phyloP scores from a whole-genome alignment of 2,113 vertebrate species.

The Oncorhynchus gorbuscha region DNA sequence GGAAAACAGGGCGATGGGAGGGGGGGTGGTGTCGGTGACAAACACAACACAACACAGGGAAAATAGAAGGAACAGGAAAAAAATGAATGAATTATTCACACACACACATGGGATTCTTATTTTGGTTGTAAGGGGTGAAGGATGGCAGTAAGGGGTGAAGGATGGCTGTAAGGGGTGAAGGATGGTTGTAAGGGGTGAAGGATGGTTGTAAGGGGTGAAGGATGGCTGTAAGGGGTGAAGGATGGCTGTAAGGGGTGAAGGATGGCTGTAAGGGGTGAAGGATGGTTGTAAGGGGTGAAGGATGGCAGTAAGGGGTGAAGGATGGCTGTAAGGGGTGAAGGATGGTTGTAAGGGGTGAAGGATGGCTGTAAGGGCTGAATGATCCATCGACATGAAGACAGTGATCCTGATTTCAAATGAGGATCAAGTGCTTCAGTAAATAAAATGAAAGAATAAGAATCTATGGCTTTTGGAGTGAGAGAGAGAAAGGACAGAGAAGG shows the following conservation, averaged over 20 bases:
- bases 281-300: no score
- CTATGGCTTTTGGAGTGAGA: slow-evolving; percentile 77
- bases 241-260: no score
- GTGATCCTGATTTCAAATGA: slow-evolving; percentile 60
- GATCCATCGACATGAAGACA: slow-evolving; percentile 49
- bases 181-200: slow-evolving; percentile 31
- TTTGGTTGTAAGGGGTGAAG: slow-evolving; percentile 20
- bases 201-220: no score
- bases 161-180: no score
- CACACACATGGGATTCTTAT: slow-evolving; percentile 11
- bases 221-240: slow-evolving; percentile 32
- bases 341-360: slow-evolving; percentile 21
- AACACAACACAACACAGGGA: no score
- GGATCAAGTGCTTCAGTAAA: slow-evolving; percentile 79
- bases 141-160: slow-evolving; percentile 31
- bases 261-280: slow-evolving; percentile 32
- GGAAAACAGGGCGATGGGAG: slow-evolving; percentile 45
- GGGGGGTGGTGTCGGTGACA: slow-evolving; percentile 31
- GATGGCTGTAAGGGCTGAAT: slow-evolving; percentile 32
- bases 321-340: slow-evolving; percentile 32
- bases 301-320: slow-evolving; percentile 27
- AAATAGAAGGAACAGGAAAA: slow-evolving; percentile 55
- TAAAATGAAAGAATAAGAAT: slow-evolving; percentile 90
- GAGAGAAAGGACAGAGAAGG: slow-evolving; percentile 69
- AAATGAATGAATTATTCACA: slow-evolving; percentile 60